Conservation (phyloP, 1,140 invertebrate species). For the Laodelphax striatellus region DNA sequence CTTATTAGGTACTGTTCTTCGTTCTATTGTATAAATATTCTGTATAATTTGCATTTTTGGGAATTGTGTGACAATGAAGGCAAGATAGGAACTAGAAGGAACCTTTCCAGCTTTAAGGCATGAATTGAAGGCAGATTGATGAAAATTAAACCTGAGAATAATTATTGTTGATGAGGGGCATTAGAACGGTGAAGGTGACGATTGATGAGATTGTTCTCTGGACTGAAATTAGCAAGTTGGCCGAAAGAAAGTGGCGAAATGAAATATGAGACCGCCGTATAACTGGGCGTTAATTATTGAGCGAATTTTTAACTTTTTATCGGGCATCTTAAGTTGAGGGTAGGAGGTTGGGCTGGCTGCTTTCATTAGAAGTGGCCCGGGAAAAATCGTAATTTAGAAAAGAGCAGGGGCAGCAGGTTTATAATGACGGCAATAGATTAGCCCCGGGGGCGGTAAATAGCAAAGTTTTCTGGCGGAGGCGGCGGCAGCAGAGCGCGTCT, state of each 20-base stretch:
- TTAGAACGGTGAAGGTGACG: too few relatives aligned
- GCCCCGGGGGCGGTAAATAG: not conserved
- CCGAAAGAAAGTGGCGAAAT: not conserved
- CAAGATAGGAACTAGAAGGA: too few relatives aligned
- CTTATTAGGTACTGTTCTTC: too few relatives aligned
- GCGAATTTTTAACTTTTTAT: slow-evolving; percentile 2
- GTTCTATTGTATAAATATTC: too few relatives aligned
- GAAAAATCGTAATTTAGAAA: not conserved
- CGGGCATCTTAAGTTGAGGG: not conserved
- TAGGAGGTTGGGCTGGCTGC: not conserved
- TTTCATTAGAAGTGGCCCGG: not conserved
- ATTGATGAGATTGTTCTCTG: too few relatives aligned
- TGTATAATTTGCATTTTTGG: too few relatives aligned
- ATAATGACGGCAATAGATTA: slow-evolving; percentile 4
- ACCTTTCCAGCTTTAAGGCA: too few relatives aligned
- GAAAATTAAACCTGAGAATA: too few relatives aligned
- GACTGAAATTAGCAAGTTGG: too few relatives aligned
- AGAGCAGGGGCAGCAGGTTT: not conserved
- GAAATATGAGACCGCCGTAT: not conserved
- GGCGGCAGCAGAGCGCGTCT: not conserved
- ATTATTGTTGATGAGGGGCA: too few relatives aligned
- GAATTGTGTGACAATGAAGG: too few relatives aligned
- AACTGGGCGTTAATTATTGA: not conserved
- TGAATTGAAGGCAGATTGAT: too few relatives aligned
- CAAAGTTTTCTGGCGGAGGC: not conserved